phyloP scores from a whole-genome alignment of 2,888 invertebrate genomes.

The Dorcus hopei region DNA sequence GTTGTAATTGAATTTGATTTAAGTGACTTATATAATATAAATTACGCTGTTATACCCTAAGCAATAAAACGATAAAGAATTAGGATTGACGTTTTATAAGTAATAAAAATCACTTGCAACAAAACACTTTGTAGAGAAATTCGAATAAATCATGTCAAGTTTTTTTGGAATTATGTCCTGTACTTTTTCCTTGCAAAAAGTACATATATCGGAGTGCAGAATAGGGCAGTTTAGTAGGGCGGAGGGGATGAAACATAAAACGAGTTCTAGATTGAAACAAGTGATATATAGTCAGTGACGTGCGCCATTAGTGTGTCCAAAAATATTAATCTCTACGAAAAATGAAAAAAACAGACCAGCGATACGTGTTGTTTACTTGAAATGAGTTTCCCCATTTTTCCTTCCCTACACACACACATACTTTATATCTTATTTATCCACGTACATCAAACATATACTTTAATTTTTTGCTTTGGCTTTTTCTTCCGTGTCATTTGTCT shows the following conservation, averaged over 20 bases:
- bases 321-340: slow-evolving; percentile 53
- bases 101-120: slow-evolving; percentile 48
- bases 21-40: neutral
- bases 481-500: no score
- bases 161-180: slow-evolving; percentile 38
- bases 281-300: slow-evolving; percentile 54
- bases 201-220: slow-evolving; percentile 27
- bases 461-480: no score
- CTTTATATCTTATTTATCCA: neutral
- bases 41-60: slow-evolving; percentile 18
- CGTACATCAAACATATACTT: neutral
- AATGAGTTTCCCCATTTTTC: slow-evolving; percentile 23
- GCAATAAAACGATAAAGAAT: slow-evolving; percentile 42
- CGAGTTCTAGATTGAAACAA: slow-evolving; percentile 53
- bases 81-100: slow-evolving; percentile 44
- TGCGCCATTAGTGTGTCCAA: slow-evolving; percentile 53
- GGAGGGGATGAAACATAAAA: slow-evolving; percentile 49
- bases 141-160: slow-evolving; percentile 44
- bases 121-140: slow-evolving; percentile 45
- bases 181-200: slow-evolving; percentile 40
- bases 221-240: slow-evolving; percentile 21
- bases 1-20: neutral
- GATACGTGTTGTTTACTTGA: slow-evolving; percentile 34
- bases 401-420: slow-evolving; percentile 1
- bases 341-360: slow-evolving; percentile 45